Evolutionary conservation across 2,797 vertebrate genomes (phyloP).

Genomic region (Delichon dasypus): DNA sequence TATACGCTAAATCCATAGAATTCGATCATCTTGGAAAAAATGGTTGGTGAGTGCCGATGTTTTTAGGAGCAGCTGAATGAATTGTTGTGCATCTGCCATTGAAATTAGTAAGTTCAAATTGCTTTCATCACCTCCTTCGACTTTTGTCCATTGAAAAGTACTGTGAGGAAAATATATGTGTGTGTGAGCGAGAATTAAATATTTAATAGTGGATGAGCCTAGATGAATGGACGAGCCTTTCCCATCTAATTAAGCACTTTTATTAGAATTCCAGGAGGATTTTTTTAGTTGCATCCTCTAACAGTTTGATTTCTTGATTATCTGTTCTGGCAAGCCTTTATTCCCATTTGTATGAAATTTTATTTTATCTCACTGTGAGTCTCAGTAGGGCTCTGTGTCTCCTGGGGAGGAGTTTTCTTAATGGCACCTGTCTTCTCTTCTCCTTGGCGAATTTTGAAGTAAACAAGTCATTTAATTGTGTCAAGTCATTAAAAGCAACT

Average conservation of each 20-base stretch:
- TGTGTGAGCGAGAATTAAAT: background rate
- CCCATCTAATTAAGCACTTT: background rate
- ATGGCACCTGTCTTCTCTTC: slow-evolving; percentile 42
- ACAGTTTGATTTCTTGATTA: slow-evolving; percentile 23
- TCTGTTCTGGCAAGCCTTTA: slow-evolving; percentile 32
- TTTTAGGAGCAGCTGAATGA: background rate
- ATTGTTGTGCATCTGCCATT: background rate
- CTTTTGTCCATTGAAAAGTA: background rate
- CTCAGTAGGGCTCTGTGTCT: background rate
- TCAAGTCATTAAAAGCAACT: background rate
- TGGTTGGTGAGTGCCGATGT: background rate
- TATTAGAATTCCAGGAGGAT: background rate
- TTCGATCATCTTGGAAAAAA: background rate
- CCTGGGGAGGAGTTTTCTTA: slow-evolving; percentile 45
- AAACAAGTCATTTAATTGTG: slow-evolving; percentile 57
- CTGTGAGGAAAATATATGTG: background rate
- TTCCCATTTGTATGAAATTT: slow-evolving; percentile 20
- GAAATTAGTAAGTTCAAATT: background rate
- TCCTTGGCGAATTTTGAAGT: slow-evolving; percentile 49
- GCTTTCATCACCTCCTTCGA: background rate
- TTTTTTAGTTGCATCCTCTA: background rate
- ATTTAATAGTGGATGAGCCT: background rate
- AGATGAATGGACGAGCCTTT: background rate
- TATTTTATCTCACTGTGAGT: background rate
- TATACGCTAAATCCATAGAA: background rate